phyloP scores from a whole-genome alignment of 1,140 invertebrate genomes.

The Phymastichus coffea region DNA sequence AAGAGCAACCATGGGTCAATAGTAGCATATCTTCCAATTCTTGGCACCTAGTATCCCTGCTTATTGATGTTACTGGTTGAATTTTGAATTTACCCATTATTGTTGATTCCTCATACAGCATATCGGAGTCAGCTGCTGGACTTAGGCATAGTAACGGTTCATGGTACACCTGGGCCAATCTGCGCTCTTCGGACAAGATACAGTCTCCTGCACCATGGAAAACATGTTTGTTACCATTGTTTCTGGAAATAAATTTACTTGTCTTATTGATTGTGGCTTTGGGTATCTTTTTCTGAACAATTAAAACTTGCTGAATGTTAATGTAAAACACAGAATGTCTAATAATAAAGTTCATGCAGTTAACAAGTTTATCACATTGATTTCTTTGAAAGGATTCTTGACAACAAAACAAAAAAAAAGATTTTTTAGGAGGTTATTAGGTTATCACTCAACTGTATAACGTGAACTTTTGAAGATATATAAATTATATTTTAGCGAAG shows the following conservation, averaged over 20 bases:
- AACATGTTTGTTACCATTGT: conserved; percentile 42
- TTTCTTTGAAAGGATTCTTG: no score
- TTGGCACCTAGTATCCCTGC: conserved; percentile 22
- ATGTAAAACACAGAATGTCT: no score
- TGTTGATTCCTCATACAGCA: conserved; percentile 34
- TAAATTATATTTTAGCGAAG: no score
- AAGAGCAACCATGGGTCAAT: conserved; percentile 47
- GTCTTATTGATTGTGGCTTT: conserved; percentile 36
- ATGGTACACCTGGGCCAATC: conserved; percentile 40
- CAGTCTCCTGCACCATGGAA: conserved; percentile 31
- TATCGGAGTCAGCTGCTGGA: conserved; percentile 38
- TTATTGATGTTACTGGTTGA: conserved; percentile 29
- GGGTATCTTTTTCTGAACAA: no score
- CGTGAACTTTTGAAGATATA: no score
- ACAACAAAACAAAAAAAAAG: no score
- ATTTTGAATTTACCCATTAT: conserved; percentile 29
- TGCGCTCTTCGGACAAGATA: conserved; percentile 29
- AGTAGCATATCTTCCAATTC: conserved; percentile 49
- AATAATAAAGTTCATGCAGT: no score
- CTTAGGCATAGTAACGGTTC: conserved; percentile 35
- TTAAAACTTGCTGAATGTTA: no score
- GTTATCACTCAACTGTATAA: no score
- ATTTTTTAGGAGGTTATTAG: no score
- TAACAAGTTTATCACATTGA: no score
- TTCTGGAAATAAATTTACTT: conserved; percentile 45